A percentile compares a stretch with the other conserved stretches of the same genome.
Conservation (phyloP, 2,113 vertebrate species). For the Cryptotis parvus region DNA sequence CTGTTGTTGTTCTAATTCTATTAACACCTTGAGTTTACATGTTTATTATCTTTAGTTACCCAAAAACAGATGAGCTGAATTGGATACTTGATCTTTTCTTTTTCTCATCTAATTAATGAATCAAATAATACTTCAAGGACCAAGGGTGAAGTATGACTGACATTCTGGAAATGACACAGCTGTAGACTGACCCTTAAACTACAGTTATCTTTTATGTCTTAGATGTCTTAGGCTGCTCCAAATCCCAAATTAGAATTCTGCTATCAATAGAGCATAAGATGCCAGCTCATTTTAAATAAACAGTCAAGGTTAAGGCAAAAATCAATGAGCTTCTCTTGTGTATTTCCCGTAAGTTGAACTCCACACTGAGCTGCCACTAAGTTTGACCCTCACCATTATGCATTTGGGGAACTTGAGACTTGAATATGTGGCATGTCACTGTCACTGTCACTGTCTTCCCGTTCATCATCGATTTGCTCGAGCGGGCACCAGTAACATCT, state of each 20-base stretch:
- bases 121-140: neutral
- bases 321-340: neutral
- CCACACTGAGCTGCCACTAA: neutral
- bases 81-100: neutral
- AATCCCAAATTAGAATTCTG: conserved; percentile 48
- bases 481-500: too few relatives aligned
- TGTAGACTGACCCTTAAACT: neutral
- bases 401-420: neutral
- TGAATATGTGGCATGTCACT: neutral
- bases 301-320: conserved; percentile 55
- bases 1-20: neutral
- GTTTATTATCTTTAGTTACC: neutral
- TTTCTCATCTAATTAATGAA: neutral
- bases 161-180: neutral
- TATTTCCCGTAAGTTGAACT: neutral
- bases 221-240: neutral
- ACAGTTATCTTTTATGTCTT: neutral
- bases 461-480: too few relatives aligned
- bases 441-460: too few relatives aligned
- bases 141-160: neutral
- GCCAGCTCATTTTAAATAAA: conserved; percentile 28
- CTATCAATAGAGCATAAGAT: neutral
- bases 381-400: neutral
- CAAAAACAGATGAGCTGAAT: neutral
- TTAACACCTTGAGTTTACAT: neutral